Evolutionary conservation across 1,140 invertebrate species (phyloP).

Genomic region (Papilio machaon): DNA sequence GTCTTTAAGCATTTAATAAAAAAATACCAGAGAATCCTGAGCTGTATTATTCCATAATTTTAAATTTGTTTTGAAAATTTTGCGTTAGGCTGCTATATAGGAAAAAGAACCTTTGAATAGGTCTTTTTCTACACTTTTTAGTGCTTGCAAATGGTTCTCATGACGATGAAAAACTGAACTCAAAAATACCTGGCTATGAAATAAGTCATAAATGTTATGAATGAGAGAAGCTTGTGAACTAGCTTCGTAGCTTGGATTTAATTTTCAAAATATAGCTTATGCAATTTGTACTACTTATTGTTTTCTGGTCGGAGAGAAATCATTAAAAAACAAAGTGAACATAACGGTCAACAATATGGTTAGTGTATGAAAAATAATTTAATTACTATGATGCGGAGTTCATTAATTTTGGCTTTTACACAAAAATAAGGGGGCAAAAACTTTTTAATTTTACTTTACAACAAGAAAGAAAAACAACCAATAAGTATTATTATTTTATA

Average conservation of each 20-base stretch:
- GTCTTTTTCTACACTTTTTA: constrained; percentile 17
- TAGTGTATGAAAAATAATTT: too few species aligned
- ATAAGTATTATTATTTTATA: too few species aligned
- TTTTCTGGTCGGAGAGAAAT: not conserved
- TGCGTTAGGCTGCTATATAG: not conserved
- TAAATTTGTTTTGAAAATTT: constrained; percentile 26
- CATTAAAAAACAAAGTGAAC: not conserved
- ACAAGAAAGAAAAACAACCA: too few species aligned
- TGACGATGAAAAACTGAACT: constrained; percentile 5
- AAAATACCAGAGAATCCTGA: constrained; percentile 8
- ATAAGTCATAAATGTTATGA: constrained; percentile 10
- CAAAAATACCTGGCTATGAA: constrained; percentile 13
- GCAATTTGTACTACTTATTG: not conserved
- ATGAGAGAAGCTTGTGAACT: not conserved
- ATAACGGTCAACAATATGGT: not conserved
- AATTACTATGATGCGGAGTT: too few species aligned
- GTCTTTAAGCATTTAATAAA: constrained; percentile 9
- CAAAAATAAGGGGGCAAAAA: too few species aligned
- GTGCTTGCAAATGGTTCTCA: constrained; percentile 2
- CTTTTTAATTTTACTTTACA: too few species aligned
- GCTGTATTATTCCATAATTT: constrained; percentile 14
- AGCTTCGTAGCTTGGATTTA: not conserved
- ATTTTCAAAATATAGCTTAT: not conserved
- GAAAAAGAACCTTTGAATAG: constrained; percentile 8
- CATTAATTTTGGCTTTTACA: too few species aligned